Conservation (phyloP, 2,797 vertebrate genomes). For the Prionace glauca region DNA sequence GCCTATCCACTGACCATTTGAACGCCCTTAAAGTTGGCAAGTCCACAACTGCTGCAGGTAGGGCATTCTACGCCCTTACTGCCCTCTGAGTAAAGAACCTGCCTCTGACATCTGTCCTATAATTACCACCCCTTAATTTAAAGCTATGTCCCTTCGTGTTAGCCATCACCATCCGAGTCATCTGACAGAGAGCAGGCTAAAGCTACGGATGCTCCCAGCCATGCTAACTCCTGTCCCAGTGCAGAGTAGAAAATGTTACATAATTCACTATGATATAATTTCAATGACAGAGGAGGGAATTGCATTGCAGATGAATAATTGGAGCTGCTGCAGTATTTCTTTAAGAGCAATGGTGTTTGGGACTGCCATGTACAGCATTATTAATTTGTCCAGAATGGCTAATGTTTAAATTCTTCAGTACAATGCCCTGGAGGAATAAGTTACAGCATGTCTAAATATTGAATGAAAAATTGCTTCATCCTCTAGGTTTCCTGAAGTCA, state of each 20-base stretch:
- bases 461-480: neutral
- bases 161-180: neutral
- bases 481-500: neutral
- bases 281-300: neutral
- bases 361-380: neutral
- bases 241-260: neutral
- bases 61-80: too few species aligned
- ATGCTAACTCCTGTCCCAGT: neutral
- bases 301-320: neutral
- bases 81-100: too few species aligned
- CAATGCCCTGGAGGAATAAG: neutral
- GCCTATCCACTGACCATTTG: too few species aligned
- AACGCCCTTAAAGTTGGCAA: too few species aligned
- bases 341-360: neutral
- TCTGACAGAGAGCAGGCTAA: neutral
- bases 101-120: too few species aligned
- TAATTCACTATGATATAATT: neutral
- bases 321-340: neutral
- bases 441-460: neutral
- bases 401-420: neutral
- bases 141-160: too few species aligned
- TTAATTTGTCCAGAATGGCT: neutral
- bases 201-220: neutral
- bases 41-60: too few species aligned
- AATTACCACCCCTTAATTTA: too few species aligned